Base-by-base conservation (phyloP, 1,140 invertebrate species). In the Cotesia typhae region DNA sequence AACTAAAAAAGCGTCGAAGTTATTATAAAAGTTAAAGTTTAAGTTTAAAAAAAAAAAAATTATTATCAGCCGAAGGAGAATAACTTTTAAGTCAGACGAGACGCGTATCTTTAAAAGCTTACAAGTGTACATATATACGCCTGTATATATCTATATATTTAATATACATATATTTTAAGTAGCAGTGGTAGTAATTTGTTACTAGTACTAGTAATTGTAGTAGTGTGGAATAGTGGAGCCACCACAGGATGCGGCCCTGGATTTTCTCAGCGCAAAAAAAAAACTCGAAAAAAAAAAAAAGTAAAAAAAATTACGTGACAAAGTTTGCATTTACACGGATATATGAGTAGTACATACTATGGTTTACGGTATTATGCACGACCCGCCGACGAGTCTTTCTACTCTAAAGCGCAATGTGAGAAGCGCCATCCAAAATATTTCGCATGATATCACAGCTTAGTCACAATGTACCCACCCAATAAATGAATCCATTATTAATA, bases 221-320 rank as follows among this genome's bases (percentile, higher is more conserved):
- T 47, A 2, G 41, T n/a, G 37, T n/a, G 53, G 4, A 20, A 51
- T 28, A 36, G 55, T 68, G 55, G 67, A 41, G 37, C 53, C 53
- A 55, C 37, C 14, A 55, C 67, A 68, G 67, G 67, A 68, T 68
- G 67, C 67, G 73, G 77, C 78, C 79, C 81, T 81, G 81, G 73
- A 71, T 47, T 47, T 47, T 47, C 41, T 47, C 41, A 7, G 41
- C 41, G 41, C 41, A 47, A 47, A 47, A 47, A 47, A 47, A 47
- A 47, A 47, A 47, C 2, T 72, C 75, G 80, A 72, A 77, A 20
- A 61, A 35, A n/a, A 71, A 72, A 73, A 84, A 72, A 77, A 20
- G 55, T 14, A 71, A 72, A 73, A 73, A 84, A 84, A 84, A 83
- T 84, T 85, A 85, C 83, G 83, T 85, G 83, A 85, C 83, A 83